Conservation (phyloP, 2,888 invertebrate genomes). For the Entomobrya proxima region DNA sequence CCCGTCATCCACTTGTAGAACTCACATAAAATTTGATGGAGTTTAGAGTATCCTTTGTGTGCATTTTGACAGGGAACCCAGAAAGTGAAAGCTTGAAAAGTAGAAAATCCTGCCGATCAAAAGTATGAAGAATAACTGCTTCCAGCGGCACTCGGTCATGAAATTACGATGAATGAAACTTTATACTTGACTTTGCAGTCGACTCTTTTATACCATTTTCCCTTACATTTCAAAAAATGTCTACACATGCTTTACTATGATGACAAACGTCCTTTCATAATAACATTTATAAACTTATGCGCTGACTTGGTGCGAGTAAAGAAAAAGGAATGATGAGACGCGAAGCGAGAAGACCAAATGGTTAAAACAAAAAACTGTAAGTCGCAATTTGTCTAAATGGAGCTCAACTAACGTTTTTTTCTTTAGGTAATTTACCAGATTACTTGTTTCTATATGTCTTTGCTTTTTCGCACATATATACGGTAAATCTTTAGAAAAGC, state of each 20-base stretch:
- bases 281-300: background rate
- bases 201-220: background rate
- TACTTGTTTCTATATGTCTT: conserved; percentile 24
- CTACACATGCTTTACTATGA: background rate
- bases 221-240: background rate
- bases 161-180: conserved; percentile 35
- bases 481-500: too few species aligned
- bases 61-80: background rate
- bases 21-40: background rate
- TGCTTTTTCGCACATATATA: background rate
- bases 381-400: conserved; percentile 45
- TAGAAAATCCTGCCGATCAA: background rate
- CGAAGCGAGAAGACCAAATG: conserved; percentile 24
- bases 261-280: background rate
- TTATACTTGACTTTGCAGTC: background rate
- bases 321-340: background rate
- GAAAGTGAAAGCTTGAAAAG: background rate
- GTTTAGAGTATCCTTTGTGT: background rate
- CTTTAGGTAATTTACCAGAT: conserved; percentile 49
- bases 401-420: conserved; percentile 28
- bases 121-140: background rate
- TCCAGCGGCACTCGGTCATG: conserved; percentile 12
- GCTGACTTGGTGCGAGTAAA: background rate
- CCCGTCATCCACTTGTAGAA: background rate
- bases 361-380: conserved; percentile 28